Percentiles rank a stretch among this genome's conserved stretches.
phyloP scores from a whole-genome alignment of 2,113 vertebrate genomes.

The Gopherus flavomarginatus region DNA sequence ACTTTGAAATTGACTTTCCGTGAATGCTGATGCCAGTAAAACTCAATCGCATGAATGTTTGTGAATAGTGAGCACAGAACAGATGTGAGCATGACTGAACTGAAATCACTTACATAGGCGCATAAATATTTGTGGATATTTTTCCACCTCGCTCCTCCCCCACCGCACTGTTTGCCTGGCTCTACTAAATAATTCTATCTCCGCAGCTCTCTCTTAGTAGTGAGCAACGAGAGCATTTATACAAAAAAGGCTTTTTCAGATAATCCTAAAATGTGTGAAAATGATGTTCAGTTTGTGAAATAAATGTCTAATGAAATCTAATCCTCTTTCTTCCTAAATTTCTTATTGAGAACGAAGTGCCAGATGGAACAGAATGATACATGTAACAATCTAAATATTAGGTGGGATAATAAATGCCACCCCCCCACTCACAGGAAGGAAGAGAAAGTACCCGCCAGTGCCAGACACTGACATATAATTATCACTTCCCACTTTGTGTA shows the following conservation, averaged over 20 bases:
- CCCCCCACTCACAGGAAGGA: slow-evolving; percentile 11
- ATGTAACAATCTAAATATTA: not conserved
- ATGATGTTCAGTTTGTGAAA: not conserved
- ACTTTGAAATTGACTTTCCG: not conserved
- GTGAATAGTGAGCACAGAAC: slow-evolving; percentile 42
- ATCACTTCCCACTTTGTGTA: slow-evolving; percentile 1
- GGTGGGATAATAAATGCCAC: not conserved
- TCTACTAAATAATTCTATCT: not conserved
- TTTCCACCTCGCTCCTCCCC: not conserved
- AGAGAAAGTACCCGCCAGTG: not conserved
- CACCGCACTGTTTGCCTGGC: not conserved
- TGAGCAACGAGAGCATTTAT: not conserved
- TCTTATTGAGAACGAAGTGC: not conserved
- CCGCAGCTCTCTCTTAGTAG: not conserved
- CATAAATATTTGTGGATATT: slow-evolving; percentile 19
- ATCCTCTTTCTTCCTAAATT: not conserved
- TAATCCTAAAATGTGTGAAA: not conserved
- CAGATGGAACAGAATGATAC: not conserved
- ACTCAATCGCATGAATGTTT: slow-evolving; percentile 28
- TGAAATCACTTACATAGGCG: slow-evolving; percentile 19
- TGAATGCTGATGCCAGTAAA: slow-evolving; percentile 53
- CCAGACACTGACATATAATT: not conserved
- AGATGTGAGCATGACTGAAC: slow-evolving; percentile 39
- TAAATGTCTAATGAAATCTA: not conserved
- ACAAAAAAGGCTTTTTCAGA: not conserved